phyloP scores from a whole-genome alignment of 2,113 vertebrate species.

The Poicephalus meyeri region DNA sequence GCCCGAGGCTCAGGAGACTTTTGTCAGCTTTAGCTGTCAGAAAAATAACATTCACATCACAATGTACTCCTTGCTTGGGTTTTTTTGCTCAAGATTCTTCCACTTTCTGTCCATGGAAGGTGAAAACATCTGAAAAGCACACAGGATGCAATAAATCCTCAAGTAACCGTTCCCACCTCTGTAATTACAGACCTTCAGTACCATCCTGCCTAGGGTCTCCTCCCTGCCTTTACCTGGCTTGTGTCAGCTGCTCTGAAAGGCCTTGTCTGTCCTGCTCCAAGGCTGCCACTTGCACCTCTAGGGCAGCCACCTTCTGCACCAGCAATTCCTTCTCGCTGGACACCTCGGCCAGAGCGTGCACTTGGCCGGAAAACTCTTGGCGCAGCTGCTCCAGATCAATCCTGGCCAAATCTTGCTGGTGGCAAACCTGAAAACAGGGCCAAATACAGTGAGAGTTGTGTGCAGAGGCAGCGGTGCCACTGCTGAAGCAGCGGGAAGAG shows the following conservation, averaged over 20 bases:
- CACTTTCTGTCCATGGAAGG: neutral
- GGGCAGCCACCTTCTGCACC: constrained; percentile 68
- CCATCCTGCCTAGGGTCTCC: neutral
- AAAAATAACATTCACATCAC: neutral
- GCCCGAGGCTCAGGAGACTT: neutral
- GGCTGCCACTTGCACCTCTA: constrained; percentile 68
- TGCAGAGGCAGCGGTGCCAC: neutral
- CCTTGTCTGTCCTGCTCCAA: constrained; percentile 63
- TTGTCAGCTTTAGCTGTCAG: neutral
- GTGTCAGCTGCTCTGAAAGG: constrained; percentile 73
- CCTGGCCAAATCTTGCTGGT: constrained; percentile 50
- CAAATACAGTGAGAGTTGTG: neutral
- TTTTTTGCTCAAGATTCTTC: neutral
- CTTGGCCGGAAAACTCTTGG: constrained; percentile 40
- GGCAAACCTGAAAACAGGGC: constrained; percentile 49
- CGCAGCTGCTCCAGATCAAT: constrained; percentile 66
- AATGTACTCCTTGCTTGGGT: too few species aligned
- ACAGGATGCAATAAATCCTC: neutral
- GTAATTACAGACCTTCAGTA: neutral
- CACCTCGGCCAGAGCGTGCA: constrained; percentile 33
- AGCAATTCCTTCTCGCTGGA: constrained; percentile 74
- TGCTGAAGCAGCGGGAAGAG: neutral
- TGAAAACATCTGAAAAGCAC: neutral
- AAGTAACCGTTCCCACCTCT: neutral
- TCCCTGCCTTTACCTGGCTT: constrained; percentile 75